Percentiles rank a stretch among this genome's conserved stretches.
phyloP scores from a whole-genome alignment of 2,113 vertebrate species.

The Pomatostomus ruficeps region DNA sequence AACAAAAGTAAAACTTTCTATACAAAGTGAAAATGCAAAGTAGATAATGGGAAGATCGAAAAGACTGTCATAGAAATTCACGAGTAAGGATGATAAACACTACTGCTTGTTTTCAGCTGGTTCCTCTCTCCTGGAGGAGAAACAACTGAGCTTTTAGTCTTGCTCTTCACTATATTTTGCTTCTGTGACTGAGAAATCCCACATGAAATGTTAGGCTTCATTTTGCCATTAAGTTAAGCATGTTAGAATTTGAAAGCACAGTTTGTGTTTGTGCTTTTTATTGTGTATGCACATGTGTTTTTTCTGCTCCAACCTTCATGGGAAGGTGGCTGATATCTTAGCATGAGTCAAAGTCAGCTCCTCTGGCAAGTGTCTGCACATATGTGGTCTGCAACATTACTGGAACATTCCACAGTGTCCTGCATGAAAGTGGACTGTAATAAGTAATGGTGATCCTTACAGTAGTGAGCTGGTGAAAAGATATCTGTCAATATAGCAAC shows the following conservation, averaged over 20 bases:
- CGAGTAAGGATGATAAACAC: not conserved
- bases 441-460: not conserved
- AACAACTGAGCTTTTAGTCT: not conserved
- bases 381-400: not conserved
- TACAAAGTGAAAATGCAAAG: not conserved
- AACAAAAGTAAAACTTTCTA: not conserved
- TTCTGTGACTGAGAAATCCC: not conserved
- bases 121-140: not conserved
- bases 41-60: not conserved
- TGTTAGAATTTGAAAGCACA: not conserved
- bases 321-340: not conserved
- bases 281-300: not conserved
- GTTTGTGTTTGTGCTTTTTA: not conserved
- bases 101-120: not conserved
- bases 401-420: not conserved
- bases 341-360: not conserved
- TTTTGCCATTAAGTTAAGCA: not conserved
- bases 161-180: not conserved
- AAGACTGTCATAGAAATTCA: not conserved
- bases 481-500: not conserved
- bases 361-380: not conserved
- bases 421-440: not conserved
- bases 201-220: not conserved
- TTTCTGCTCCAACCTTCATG: not conserved
- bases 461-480: not conserved